These are phyloP conservation scores for Eubucco bourcierii DNA, from an alignment of 2,113 vertebrate genomes.

Conservation along the genomic window DNA sequence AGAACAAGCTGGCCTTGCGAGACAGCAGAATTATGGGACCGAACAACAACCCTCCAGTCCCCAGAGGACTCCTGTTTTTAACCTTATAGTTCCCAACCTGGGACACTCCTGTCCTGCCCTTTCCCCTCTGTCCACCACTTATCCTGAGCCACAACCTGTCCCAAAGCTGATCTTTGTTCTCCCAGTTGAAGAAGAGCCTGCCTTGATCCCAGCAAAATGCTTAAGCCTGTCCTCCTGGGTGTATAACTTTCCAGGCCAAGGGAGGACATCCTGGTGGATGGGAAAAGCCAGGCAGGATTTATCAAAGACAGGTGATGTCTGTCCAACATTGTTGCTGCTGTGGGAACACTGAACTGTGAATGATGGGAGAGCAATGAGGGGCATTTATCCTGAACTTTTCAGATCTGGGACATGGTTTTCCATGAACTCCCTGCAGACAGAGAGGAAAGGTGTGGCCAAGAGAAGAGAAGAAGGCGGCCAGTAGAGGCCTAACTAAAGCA, in stretches of 20 bases:
- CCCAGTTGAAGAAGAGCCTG: no score
- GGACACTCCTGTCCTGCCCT: neutral
- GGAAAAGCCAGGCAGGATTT: neutral
- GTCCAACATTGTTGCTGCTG: neutral
- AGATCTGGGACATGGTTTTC: neutral
- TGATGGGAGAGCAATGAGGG: neutral
- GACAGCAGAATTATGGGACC: no score
- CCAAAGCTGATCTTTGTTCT: no score
- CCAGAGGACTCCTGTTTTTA: no score
- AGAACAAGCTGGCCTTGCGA: no score
- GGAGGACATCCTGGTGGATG: neutral
- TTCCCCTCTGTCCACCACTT: neutral
- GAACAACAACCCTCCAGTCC: no score
- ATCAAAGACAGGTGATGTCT: neutral
- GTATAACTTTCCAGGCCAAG: neutral
- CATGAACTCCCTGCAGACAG: neutral
- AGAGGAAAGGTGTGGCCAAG: neutral
- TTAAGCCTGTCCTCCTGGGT: neutral
- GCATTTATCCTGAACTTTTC: neutral
- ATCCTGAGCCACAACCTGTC: no score
- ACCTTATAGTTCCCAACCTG: no score
- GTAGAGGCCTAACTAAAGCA: neutral
- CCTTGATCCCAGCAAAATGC: neutral
- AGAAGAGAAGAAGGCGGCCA: neutral
- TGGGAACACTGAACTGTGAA: neutral